Conservation (phyloP, 2,888 invertebrate species). For the Brachypalpus laphriformis region DNA sequence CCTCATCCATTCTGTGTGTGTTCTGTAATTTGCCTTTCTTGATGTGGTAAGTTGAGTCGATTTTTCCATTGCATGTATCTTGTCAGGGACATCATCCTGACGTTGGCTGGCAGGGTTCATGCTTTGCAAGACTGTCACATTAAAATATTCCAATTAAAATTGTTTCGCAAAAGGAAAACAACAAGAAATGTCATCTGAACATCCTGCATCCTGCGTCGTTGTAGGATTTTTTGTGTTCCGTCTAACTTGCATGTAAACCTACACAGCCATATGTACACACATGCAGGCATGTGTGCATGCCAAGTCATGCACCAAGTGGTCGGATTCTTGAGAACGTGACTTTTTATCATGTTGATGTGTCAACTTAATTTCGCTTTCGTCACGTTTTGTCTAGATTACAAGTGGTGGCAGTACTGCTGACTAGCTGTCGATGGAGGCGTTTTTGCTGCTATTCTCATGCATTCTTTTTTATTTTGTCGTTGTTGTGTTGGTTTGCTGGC, state of each 20-base stretch:
- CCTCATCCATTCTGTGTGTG: background rate
- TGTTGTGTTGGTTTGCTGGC: constrained; percentile 22
- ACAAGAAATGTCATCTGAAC: constrained; percentile 61
- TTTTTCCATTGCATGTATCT: constrained; percentile 36
- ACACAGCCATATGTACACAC: background rate
- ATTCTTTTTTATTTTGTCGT: constrained; percentile 3
- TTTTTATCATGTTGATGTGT: constrained; percentile 74
- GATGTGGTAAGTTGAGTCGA: constrained; percentile 43
- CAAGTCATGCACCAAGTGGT: constrained; percentile 70
- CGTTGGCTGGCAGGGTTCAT: constrained; percentile 8
- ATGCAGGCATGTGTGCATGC: constrained; percentile 45
- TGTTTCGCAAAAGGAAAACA: constrained; percentile 59
- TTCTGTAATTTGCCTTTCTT: constrained; percentile 15
- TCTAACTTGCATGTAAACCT: constrained; percentile 22
- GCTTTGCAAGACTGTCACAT: constrained; percentile 42
- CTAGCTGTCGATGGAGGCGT: constrained; percentile 67
- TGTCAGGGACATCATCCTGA: constrained; percentile 11
- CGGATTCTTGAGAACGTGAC: constrained; percentile 73
- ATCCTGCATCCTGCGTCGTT: constrained; percentile 42
- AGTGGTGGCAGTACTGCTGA: constrained; percentile 68
- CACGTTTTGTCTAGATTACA: constrained; percentile 74
- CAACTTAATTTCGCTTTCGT: constrained; percentile 74
- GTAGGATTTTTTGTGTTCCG: background rate
- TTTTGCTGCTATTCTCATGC: background rate
- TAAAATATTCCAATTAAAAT: constrained; percentile 73